Evolutionary conservation across 1,140 invertebrate species (phyloP), one percentile per base, ranked within the genome.

Genomic region (Bacillus rossius): DNA sequence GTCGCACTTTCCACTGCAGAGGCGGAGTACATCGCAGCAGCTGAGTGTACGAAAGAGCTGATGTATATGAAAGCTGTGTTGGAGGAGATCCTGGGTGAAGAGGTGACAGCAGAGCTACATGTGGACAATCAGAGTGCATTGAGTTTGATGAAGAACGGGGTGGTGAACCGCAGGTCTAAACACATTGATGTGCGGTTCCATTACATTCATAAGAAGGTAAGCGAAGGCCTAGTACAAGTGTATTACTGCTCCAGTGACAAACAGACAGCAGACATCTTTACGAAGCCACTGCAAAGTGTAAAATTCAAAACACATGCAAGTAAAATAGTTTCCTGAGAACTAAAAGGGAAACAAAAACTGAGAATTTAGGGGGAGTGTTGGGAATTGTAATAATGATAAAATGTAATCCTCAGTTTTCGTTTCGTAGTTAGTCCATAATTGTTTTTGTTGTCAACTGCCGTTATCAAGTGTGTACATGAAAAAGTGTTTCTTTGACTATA

Each of bases 11-110:
- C 64, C 10, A 67, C 63, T 1, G 67, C 63, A 23, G 68, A 71
- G 51, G 61, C 67, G 1, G 69, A 73, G 54, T 68, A 67, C 47
- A 55, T 73, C 8, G 62, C 66, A 16, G 49, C 59, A 22, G 56
- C 60, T 48, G 50, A 62, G 16, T 64, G 60, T 49, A 48, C 60
- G 1, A 56, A 62, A 58, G 62, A 65, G 16, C 23, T 42, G 34
- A 19, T 54, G 52, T 54, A 19, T 8, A 19, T 42, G 5, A 54
- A 54, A 10, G 8, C 3, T 16, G 19, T 50, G 3, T 20, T 50
- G 4, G n/a, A 50, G 26, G 48, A 50, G 20, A 19, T 45, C 16
- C 16, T 22, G n/a, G 42, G 42, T 8, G 8, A 22, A 8, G 42
- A 45, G 16, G 16, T 45, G 20, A 45, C 16, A 14, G 22, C 22